Evolutionary conservation across 2,888 invertebrate species (phyloP).

Genomic region (Drosophila fungiperda): DNA sequence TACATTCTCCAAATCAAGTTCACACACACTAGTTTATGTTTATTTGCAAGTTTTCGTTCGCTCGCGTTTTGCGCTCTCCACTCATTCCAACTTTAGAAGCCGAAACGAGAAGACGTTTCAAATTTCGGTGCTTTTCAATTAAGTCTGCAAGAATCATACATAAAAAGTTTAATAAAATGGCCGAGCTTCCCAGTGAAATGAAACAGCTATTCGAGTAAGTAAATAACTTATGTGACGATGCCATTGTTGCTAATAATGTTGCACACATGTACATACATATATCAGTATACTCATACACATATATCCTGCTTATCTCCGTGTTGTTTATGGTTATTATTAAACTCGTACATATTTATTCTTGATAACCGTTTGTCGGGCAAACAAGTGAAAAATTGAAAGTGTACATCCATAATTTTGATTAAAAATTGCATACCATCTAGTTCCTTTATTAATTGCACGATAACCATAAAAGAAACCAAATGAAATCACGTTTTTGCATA

Average conservation of each 20-base stretch:
- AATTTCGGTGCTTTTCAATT: constrained; percentile 26
- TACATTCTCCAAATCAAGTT: constrained; percentile 18
- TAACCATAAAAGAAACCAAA: constrained; percentile 10
- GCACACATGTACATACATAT: not conserved
- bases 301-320: constrained; percentile 57
- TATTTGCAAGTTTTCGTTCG: constrained; percentile 42
- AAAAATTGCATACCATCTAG: constrained; percentile 7
- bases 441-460: constrained; percentile 15
- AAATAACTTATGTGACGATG: constrained; percentile 37
- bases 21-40: constrained; percentile 4
- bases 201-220: constrained; percentile 78
- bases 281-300: not conserved
- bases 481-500: constrained; percentile 1
- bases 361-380: constrained; percentile 38
- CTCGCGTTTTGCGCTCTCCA: constrained; percentile 17
- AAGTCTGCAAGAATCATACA: constrained; percentile 25
- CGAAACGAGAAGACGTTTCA: constrained; percentile 44
- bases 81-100: constrained; percentile 47
- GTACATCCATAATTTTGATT: constrained; percentile 30
- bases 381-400: constrained; percentile 10
- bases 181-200: constrained; percentile 72
- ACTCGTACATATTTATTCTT: constrained; percentile 22
- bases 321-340: constrained; percentile 35
- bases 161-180: constrained; percentile 55
- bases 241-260: constrained; percentile 9